Base-by-base conservation (phyloP, 2,888 invertebrate species). In the Drosophila parthenogenetica region DNA sequence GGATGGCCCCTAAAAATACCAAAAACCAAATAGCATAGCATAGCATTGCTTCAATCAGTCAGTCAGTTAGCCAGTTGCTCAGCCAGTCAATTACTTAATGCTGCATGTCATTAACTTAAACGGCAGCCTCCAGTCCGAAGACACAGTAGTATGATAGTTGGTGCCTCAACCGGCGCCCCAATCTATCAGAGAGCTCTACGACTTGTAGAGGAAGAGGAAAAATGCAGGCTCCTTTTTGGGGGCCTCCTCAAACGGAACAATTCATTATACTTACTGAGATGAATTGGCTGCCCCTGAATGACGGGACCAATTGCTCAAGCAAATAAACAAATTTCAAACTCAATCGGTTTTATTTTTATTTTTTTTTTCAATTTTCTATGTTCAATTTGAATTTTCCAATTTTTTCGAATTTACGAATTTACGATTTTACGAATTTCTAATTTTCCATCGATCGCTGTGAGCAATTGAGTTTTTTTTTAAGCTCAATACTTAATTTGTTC, bases 261-360 rank as follows among this genome's bases (percentile, higher is more conserved):
- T 89, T 84, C 79, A 89, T 84, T 84, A 84, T 77, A 61, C 46
- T 50, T 79, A 61, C 46, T 53, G 77, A 67, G 87, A 83, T 88
- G 69, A 68, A 83, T 88, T 69, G 84, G 69, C 60, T 54, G 74
- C 69, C 72, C 68, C 68, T 63, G 73, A 88, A 66, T 88, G 89
- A 88, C 84, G 84, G 84, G 68, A 62, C 79, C 84, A 81, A 88
- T 89, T 83, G 89, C 85, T 89, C 81, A 84, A 84, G 85, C 87
- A 84, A 84, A 84, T 87, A 84, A 89, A 89, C 83, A 84, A 83
- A 83, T 67, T 71, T 29, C 29, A 29, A 59, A 58, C 58, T 77
- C 76, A 79, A 80, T 77, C 66, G 73, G 48, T 77, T 77, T 77
- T 69, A 61, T 45, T 5, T 22, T 22, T n/a, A n/a, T n/a, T n/a